Evolutionary conservation across 2,888 invertebrate genomes (phyloP).

Genomic region (Lasioglossum lativentre): DNA sequence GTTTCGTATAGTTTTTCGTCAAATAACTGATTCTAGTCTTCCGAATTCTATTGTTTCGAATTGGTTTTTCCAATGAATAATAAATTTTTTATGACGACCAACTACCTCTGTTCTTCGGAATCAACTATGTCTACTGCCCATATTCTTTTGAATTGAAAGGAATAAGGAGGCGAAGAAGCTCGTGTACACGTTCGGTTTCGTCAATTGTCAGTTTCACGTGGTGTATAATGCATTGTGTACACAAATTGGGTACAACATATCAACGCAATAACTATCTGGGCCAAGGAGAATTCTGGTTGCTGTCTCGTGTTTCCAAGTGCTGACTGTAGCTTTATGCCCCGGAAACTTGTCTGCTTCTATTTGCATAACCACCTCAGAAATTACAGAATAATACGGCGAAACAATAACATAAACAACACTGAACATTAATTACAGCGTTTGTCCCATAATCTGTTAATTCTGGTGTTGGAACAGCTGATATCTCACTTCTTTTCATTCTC

Average conservation of each 20-base stretch:
- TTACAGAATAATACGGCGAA: constrained; percentile 73
- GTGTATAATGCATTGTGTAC: constrained; percentile 38
- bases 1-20: too few relatives aligned
- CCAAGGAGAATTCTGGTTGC: constrained; percentile 64
- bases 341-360: constrained; percentile 72
- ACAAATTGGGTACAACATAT: constrained; percentile 53
- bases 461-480: background rate
- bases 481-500: too few relatives aligned
- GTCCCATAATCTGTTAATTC: constrained; percentile 21
- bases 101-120: background rate
- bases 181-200: background rate
- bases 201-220: constrained; percentile 28
- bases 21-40: too few relatives aligned
- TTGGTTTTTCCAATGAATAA: too few relatives aligned
- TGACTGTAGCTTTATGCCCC: constrained; percentile 62
- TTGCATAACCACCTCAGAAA: constrained; percentile 79
- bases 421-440: constrained; percentile 46
- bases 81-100: background rate
- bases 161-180: background rate
- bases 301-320: constrained; percentile 41
- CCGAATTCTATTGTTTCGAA: too few relatives aligned
- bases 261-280: constrained; percentile 71
- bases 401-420: constrained; percentile 29
- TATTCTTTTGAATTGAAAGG: background rate
- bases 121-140: background rate